phyloP scores from a whole-genome alignment of 2,113 vertebrate genomes.

The Pleuronectes platessa region DNA sequence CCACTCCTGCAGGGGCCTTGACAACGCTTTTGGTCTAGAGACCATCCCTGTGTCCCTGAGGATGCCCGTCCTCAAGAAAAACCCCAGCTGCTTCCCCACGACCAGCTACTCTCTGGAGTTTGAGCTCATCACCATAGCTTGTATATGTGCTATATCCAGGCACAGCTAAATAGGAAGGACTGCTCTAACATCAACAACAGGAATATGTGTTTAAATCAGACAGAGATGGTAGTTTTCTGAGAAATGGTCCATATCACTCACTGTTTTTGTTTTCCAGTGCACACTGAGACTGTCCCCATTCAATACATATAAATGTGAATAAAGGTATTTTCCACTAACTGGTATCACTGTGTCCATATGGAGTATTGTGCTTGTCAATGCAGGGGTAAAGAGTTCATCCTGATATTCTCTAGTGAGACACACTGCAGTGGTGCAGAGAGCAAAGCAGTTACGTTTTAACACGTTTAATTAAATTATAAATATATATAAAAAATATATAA shows the following conservation, averaged over 20 bases:
- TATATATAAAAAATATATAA: too few species aligned
- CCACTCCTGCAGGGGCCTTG: slow-evolving; percentile 73
- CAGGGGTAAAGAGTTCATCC: background rate
- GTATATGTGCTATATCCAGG: slow-evolving; percentile 81
- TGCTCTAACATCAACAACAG: background rate
- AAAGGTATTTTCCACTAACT: slow-evolving; percentile 32
- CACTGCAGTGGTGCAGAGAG: background rate
- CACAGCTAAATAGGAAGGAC: slow-evolving; percentile 57
- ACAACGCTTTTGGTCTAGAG: slow-evolving; percentile 71
- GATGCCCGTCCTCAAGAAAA: slow-evolving; percentile 82
- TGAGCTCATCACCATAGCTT: slow-evolving; percentile 81
- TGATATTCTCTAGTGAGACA: background rate
- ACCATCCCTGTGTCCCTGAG: slow-evolving; percentile 79
- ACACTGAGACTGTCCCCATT: background rate
- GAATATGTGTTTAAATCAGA: background rate
- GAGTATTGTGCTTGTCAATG: background rate
- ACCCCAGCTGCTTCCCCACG: slow-evolving; percentile 70
- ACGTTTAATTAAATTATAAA: background rate
- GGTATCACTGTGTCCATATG: slow-evolving; percentile 1
- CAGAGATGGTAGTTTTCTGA: background rate
- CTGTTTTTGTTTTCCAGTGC: slow-evolving; percentile 10
- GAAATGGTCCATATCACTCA: slow-evolving; percentile 12
- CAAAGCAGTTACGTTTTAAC: background rate
- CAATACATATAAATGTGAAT: slow-evolving; percentile 14
- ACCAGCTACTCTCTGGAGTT: slow-evolving; percentile 79